Conservation (phyloP, 2,113 vertebrate species). For the Piaya cayana region DNA sequence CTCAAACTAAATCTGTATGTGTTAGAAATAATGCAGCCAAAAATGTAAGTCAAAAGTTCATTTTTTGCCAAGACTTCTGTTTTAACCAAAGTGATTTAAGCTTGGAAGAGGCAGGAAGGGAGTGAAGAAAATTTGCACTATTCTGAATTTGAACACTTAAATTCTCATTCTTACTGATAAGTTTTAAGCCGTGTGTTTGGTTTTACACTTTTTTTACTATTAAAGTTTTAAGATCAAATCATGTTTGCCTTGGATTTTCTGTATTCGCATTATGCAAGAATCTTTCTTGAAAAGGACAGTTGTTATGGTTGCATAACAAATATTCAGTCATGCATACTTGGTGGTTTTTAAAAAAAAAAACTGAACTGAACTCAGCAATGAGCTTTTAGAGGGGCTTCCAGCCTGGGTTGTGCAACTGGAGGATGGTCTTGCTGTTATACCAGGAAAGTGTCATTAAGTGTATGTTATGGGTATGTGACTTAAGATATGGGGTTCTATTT, state of each 20-base stretch:
- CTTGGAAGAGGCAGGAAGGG: conserved; percentile 54
- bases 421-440: background rate
- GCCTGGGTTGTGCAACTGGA: background rate
- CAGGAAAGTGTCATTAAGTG: background rate
- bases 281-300: background rate
- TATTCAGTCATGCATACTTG: conserved; percentile 40
- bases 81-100: conserved; percentile 76
- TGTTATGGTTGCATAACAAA: conserved; percentile 10
- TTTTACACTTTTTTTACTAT: conserved; percentile 80
- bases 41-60: conserved; percentile 61
- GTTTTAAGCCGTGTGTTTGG: conserved; percentile 72
- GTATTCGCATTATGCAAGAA: background rate
- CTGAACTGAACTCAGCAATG: background rate
- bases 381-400: background rate
- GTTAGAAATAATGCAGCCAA: conserved; percentile 75
- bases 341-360: background rate
- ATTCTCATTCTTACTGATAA: conserved; percentile 60
- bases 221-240: conserved; percentile 78
- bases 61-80: conserved; percentile 75
- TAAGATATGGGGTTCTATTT: background rate
- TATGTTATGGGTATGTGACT: background rate
- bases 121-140: conserved; percentile 70
- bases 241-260: background rate
- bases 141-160: conserved; percentile 62
- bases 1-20: conserved; percentile 65